phyloP scores from a whole-genome alignment of 2,113 vertebrate species.

The Etheostoma cragini region DNA sequence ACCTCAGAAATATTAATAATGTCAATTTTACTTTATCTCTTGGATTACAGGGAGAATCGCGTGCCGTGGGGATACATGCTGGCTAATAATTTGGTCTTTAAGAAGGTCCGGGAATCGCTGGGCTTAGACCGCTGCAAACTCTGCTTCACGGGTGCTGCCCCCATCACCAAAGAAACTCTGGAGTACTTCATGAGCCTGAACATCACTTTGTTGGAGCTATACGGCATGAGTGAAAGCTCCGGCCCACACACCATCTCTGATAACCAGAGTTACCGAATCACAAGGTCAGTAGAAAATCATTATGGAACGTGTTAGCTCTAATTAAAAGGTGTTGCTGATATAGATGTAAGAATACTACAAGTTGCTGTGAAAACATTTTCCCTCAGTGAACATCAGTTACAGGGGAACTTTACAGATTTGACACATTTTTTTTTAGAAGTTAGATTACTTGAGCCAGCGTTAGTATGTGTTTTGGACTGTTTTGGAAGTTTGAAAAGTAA shows the following conservation, averaged over 20 bases:
- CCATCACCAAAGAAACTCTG: conserved; percentile 83
- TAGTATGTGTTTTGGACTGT: not conserved
- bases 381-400: not conserved
- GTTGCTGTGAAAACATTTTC: not conserved
- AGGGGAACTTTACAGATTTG: not conserved
- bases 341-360: not conserved
- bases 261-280: conserved; percentile 49
- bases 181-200: conserved; percentile 88
- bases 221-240: conserved; percentile 84
- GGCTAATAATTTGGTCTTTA: conserved; percentile 84
- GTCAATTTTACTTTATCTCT: conserved; percentile 1
- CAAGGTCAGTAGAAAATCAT: conserved; percentile 74
- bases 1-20: not conserved
- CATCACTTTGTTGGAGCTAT: conserved; percentile 80
- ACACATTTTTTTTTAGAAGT: not conserved
- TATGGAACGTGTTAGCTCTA: not conserved
- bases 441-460: not conserved
- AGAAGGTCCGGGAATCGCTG: conserved; percentile 76
- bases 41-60: conserved; percentile 66
- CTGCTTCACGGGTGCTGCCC: conserved; percentile 80
- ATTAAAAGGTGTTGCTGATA: not conserved
- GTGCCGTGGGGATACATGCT: conserved; percentile 83
- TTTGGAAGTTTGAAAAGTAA: not conserved
- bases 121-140: conserved; percentile 82
- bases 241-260: conserved; percentile 80